Conservation (phyloP, 2,113 vertebrate genomes). For the Gallinago media region DNA sequence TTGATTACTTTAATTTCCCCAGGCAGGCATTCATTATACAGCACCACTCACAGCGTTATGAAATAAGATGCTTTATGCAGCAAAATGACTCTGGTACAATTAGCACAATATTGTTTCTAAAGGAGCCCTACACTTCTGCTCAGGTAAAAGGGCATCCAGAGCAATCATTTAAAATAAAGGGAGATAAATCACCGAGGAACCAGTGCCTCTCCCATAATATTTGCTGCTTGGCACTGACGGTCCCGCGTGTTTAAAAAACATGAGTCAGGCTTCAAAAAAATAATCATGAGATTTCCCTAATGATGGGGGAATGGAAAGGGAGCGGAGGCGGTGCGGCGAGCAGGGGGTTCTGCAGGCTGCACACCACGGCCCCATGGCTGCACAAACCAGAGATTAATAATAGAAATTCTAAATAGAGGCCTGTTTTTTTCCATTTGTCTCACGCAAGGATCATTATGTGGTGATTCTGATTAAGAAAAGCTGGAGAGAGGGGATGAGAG, state of each 20-base stretch:
- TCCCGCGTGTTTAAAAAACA: background rate
- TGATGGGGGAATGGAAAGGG: background rate
- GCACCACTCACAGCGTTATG: background rate
- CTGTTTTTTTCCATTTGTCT: background rate
- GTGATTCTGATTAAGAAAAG: background rate
- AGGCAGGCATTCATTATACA: background rate
- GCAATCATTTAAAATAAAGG: background rate
- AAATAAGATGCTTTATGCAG: background rate
- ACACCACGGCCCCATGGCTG: rapidly evolving
- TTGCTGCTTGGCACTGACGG: background rate
- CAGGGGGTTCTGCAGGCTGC: rapidly evolving
- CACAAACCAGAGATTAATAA: background rate
- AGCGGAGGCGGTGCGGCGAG: background rate
- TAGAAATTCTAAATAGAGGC: background rate
- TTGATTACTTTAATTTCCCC: slow-evolving; percentile 22
- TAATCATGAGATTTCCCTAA: background rate
- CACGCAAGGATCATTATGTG: background rate
- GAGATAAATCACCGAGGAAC: background rate
- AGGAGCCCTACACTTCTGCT: background rate
- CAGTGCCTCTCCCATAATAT: background rate
- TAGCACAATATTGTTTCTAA: background rate
- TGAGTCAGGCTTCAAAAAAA: background rate
- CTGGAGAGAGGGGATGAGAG: background rate
- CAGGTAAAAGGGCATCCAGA: background rate
- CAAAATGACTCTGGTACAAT: background rate